Conservation (phyloP, 2,113 vertebrate species). For the Callopanchax toddi region DNA sequence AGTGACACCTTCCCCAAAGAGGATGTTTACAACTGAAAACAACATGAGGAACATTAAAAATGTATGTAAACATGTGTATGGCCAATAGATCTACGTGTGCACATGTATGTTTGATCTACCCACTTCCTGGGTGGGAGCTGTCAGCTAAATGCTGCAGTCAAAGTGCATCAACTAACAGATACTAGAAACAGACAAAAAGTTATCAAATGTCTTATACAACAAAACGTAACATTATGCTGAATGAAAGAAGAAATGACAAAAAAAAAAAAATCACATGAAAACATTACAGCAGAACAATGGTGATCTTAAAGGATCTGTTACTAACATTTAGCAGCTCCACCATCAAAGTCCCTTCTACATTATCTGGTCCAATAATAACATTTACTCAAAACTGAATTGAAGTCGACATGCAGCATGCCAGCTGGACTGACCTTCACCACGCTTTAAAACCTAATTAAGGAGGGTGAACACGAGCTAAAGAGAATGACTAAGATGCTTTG, state of each 20-base stretch:
- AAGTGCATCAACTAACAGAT: constrained; percentile 7
- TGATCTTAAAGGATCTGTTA: too few species aligned
- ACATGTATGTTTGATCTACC: neutral
- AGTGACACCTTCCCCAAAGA: neutral
- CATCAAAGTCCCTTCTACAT: too few species aligned
- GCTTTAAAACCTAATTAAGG: too few species aligned
- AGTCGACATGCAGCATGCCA: neutral
- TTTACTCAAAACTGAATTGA: neutral
- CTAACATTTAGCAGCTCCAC: too few species aligned
- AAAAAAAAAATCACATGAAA: neutral
- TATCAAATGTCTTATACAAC: neutral
- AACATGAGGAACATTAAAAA: too few species aligned
- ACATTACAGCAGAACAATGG: neutral
- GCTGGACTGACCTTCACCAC: too few species aligned
- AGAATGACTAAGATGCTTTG: too few species aligned
- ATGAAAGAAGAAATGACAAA: neutral
- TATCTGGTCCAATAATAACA: neutral
- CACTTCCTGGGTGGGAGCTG: constrained; percentile 41
- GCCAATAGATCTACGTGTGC: too few species aligned
- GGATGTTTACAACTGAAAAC: neutral
- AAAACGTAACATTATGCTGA: too few species aligned
- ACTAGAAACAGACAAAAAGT: neutral
- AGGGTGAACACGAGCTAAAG: too few species aligned
- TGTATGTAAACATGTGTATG: too few species aligned
- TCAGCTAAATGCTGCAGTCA: constrained; percentile 4